Evolutionary conservation across 2,113 vertebrate species (phyloP).

Genomic region (Callocephalon fimbriatum): DNA sequence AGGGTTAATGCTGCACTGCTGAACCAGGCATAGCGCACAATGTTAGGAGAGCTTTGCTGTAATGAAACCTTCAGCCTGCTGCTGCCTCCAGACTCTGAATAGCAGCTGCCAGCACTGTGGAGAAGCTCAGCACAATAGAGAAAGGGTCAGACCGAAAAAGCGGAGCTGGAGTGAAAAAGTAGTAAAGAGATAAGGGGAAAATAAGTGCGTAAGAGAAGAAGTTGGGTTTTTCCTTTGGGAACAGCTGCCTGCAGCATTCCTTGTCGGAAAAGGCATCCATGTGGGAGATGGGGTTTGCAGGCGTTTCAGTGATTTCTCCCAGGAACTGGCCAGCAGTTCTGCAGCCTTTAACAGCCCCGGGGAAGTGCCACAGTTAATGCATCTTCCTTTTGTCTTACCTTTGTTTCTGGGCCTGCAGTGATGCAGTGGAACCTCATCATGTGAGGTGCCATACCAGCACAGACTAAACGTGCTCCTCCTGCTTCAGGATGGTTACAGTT

Average conservation of each 20-base stretch:
- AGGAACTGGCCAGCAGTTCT: background rate
- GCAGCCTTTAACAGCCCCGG: background rate
- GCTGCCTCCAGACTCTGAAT: constrained; percentile 11
- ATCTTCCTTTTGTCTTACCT: background rate
- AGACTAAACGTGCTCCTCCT: background rate
- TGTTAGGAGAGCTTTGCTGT: constrained; percentile 19
- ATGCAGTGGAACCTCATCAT: background rate
- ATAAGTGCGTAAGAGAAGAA: background rate
- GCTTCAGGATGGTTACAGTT: background rate
- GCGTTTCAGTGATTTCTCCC: background rate
- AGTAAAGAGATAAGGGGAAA: background rate
- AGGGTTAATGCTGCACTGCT: constrained; percentile 6
- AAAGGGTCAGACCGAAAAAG: constrained; percentile 22
- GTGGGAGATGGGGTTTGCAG: background rate
- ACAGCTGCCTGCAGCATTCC: background rate
- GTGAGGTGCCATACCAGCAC: background rate
- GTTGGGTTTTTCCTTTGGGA: background rate
- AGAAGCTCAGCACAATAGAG: background rate
- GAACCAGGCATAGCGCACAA: background rate
- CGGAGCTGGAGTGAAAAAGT: background rate
- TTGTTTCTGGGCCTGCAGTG: background rate
- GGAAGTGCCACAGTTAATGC: background rate
- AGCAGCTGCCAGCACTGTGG: constrained; percentile 46
- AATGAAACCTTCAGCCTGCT: constrained; percentile 25
- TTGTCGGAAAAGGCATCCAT: background rate